Base-by-base conservation (phyloP, 2,797 vertebrate species). In the Eleutherodactylus coqui region DNA sequence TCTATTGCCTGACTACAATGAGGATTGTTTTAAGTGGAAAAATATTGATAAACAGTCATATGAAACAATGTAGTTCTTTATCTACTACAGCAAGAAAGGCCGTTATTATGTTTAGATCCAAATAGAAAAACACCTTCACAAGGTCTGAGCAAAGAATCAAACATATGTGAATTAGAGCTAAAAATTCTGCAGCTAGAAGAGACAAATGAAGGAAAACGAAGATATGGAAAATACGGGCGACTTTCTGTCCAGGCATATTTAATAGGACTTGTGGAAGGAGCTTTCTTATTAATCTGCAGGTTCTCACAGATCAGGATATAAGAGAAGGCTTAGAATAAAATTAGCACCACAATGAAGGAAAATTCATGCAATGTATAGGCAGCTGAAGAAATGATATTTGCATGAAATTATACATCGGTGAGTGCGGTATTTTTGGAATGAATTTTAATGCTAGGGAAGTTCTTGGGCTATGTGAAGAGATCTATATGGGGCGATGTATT, bases 351-450 rank as follows among this genome's bases (percentile, higher is more conserved):
- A 80, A 67, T 53, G 47, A 72, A n/a, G 69, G 49, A 72, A 38
- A 70, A 53, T 82, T 70, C 29, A 4, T 51, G 69, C 64, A 6
- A 41, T 53, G 75, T 72, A 72, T 55, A n/a, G 19, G 41, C 47
- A 53, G 51, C 64, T 36, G 19, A 41, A 53, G 64, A 49, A 82
- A 36, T 82, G 19, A 34, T 49, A 82, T 82, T 72, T 82, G 80
- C 80, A 82, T 70, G 41, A 82, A 82, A 82, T 70, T 55, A 72
- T 72, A 69, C 38, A 38, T 82, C 4, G n/a, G 64, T 49, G n/a
- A 47, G 34, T 55, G 75, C 47, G 9, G 47, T 82, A 82, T 72
- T 82, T 72, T 82, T 82, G 67, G 64, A 82, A 82, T 55, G 51
- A 70, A 72, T 82, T 72, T 41, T 53, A 72, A 82, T 47, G 47